Base-by-base conservation (phyloP, 2,113 vertebrate genomes). In the Trochalopteron elliotii region DNA sequence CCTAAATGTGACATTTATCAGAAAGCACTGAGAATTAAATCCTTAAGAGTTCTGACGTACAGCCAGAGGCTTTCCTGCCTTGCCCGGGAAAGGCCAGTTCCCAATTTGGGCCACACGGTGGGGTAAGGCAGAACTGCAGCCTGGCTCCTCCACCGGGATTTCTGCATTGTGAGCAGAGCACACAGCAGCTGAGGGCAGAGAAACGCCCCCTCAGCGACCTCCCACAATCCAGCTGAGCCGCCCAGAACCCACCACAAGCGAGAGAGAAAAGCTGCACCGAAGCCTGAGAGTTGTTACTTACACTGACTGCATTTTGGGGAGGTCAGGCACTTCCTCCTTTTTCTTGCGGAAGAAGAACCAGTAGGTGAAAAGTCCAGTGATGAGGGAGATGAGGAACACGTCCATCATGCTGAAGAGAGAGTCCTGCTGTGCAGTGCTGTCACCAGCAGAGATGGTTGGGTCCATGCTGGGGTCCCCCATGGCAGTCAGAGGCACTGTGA, bases 301-400 rank as follows among this genome's bases (percentile, higher is more conserved):
- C 98, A 18, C 24, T 59, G 98, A 40, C 10, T 98, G 98, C 1
- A 99, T 98, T 92, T 98, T 99, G 95, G 98, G 98, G 94, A 99
- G 98, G 28, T 99, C 99, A 0, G 99, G 98, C 40, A 99, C 59
- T 72, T 99, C 98, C n/a, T 99, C 98, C 8, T 98, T 98, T 94
- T 99, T 99, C 98, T 99, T 99, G 86, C 98, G 98, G 92, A 99
- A 99, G 96, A 99, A 97, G 92, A 99, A 98, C 98, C 98, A 99
- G 94, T 99, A 99, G 56, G 99, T 97, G 8, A 99, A 64, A 15
- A 99, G 90, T 5, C 99, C 99, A 1, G 97, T 67, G n/a, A 99
- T 98, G 83, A 99, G 93, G 0, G 99, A 98, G 95, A 99, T 98
- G 89, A 99, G 98, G 79, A 99, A 97, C 87, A 99, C 47, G 37